Conservation (phyloP, 2,797 vertebrate species). For the Micrastur ruficollis region DNA sequence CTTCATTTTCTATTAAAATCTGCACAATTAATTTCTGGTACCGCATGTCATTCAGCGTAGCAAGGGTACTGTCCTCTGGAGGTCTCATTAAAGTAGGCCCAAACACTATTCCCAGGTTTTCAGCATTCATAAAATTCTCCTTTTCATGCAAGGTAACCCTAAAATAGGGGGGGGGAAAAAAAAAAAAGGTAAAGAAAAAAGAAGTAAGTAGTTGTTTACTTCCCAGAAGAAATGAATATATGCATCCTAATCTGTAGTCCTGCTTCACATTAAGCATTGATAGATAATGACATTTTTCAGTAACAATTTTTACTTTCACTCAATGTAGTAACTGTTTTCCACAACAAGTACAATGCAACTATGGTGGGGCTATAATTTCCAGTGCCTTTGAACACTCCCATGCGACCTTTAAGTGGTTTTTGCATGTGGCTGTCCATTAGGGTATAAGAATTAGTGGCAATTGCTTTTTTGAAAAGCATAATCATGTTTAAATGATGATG, state of each 20-base stretch:
- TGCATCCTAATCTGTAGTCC: not conserved
- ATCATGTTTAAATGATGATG: not conserved
- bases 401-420: not conserved
- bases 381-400: not conserved
- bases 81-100: constrained; percentile 97
- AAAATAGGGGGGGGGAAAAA: constrained; percentile 12
- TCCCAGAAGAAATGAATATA: not conserved
- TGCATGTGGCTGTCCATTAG: not conserved
- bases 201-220: not conserved
- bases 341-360: not conserved
- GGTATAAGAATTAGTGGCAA: not conserved
- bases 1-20: constrained; percentile 97
- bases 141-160: constrained; percentile 95
- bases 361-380: not conserved
- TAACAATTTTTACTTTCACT: not conserved
- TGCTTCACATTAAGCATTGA: not conserved
- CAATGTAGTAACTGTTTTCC: not conserved
- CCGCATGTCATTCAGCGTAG: constrained; percentile 95
- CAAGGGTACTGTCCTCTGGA: constrained; percentile 91
- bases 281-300: not conserved
- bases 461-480: not conserved
- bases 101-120: constrained; percentile 97
- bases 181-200: not conserved
- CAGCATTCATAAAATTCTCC: constrained; percentile 97
- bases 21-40: constrained; percentile 96